Base-by-base conservation (phyloP, 2,797 vertebrate genomes). In the Lophius americanus region DNA sequence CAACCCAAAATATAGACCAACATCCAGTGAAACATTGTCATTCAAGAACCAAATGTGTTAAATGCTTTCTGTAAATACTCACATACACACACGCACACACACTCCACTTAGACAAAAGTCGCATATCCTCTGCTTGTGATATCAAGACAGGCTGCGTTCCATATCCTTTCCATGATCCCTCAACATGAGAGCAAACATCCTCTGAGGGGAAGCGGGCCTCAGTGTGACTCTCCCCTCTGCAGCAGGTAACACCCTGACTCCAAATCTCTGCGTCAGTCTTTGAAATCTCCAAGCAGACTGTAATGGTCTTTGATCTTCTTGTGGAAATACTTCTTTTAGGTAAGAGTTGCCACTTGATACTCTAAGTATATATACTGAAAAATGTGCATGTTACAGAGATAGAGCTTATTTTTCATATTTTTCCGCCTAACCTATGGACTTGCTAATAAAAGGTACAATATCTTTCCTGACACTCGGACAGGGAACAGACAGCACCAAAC, bases 101-200 rank as follows among this genome's bases (percentile, higher is more conserved):
- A 39, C 51, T 42, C 8, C 52, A 60, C 8, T 39, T 48, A 75
- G 73, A 85, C 79, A 87, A 86, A 84, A 85, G 75, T 78, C 73
- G 76, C 84, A 85, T 79, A 90, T 89, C 88, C 85, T 90, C 76
- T 85, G 51, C 75, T 71, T 84, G 86, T 88, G 85, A 86, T 86
- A 84, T 64, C 51, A 59, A 81, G 78, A 65, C 63, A 32, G 64
- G 53, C 77, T 58, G 54, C 60, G 73, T 72, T 84, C 62, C 81
- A 82, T 68, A 89, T 92, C 90, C 91, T 90, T 84, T 74, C 68
- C 60, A 36, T 69, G 70, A 84, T 88, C 78, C 81, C 56, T 76
- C 55, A 23, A 3, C 68, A 78, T 39, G 78, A 82, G 78, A 68
- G 64, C 73, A 57, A 73, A 91, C 86, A 89, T 92, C 89, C 90